Evolutionary conservation across 1,140 invertebrate genomes (phyloP).

Genomic region (Propsilocerus akamusi): DNA sequence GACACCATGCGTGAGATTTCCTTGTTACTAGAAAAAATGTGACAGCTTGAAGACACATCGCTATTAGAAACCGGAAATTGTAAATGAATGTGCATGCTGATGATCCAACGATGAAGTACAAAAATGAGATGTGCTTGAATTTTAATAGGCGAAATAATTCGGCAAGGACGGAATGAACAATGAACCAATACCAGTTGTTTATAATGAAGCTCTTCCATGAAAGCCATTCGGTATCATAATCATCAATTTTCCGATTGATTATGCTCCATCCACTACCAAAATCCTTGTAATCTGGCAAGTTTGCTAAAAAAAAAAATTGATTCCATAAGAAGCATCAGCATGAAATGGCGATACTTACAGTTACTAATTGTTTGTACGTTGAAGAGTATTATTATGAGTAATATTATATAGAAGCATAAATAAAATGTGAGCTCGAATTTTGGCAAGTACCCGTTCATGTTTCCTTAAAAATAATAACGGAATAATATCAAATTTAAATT

Average conservation of each 20-base stretch:
- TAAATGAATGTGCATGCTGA: not conserved
- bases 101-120: not conserved
- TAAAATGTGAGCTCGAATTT: not conserved
- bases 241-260: conserved; percentile 26
- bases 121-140: conserved; percentile 6
- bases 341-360: not conserved
- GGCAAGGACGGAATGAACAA: conserved; percentile 23
- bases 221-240: conserved; percentile 33
- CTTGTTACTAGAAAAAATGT: conserved; percentile 15
- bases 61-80: not conserved
- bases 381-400: not conserved
- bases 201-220: conserved; percentile 24
- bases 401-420: not conserved
- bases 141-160: conserved; percentile 21
- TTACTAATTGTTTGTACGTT: conserved; percentile 1
- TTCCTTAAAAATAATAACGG: too few relatives aligned
- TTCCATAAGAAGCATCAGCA: not conserved
- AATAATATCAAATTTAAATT: too few relatives aligned
- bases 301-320: conserved; percentile 9
- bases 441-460: not conserved
- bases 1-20: conserved; percentile 18
- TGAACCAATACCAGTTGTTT: conserved; percentile 23
- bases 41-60: conserved; percentile 8
- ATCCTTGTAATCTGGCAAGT: not conserved
- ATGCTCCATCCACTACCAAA: conserved; percentile 23